phyloP scores from a whole-genome alignment of 2,113 vertebrate species.

The Perca flavescens region DNA sequence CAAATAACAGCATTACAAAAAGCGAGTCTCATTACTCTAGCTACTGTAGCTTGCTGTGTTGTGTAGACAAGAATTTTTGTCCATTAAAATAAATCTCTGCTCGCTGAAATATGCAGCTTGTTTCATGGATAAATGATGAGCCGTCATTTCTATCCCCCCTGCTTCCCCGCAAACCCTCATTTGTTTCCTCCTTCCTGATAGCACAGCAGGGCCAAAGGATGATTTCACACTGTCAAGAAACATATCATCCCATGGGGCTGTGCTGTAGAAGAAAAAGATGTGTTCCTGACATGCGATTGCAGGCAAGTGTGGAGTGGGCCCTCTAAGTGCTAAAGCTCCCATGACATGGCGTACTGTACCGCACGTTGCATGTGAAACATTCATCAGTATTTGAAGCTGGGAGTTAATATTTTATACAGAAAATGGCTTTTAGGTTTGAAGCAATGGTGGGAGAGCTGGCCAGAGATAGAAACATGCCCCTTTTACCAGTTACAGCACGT shows the following conservation, averaged over 20 bases:
- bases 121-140: slow-evolving; percentile 64
- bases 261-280: slow-evolving; percentile 52
- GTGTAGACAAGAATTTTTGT: slow-evolving; percentile 33
- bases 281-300: slow-evolving; percentile 12
- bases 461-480: slow-evolving; percentile 49
- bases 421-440: slow-evolving; percentile 57
- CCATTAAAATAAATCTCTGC: slow-evolving; percentile 55
- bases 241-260: background rate
- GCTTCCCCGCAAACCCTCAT: background rate
- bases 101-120: slow-evolving; percentile 37
- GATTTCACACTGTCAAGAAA: slow-evolving; percentile 32
- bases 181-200: slow-evolving; percentile 20
- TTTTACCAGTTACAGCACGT: slow-evolving; percentile 54
- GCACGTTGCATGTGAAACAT: slow-evolving; percentile 40
- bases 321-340: slow-evolving; percentile 29
- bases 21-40: slow-evolving; percentile 17
- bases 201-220: slow-evolving; percentile 2
- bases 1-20: slow-evolving; percentile 20
- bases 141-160: background rate
- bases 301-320: background rate
- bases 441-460: slow-evolving; percentile 6
- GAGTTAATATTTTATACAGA: slow-evolving; percentile 76
- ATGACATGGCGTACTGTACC: slow-evolving; percentile 5
- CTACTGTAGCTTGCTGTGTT: slow-evolving; percentile 13
- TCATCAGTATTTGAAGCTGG: slow-evolving; percentile 53